Conservation (phyloP, 1,140 invertebrate species). For the Aporrectodea caliginosa region DNA sequence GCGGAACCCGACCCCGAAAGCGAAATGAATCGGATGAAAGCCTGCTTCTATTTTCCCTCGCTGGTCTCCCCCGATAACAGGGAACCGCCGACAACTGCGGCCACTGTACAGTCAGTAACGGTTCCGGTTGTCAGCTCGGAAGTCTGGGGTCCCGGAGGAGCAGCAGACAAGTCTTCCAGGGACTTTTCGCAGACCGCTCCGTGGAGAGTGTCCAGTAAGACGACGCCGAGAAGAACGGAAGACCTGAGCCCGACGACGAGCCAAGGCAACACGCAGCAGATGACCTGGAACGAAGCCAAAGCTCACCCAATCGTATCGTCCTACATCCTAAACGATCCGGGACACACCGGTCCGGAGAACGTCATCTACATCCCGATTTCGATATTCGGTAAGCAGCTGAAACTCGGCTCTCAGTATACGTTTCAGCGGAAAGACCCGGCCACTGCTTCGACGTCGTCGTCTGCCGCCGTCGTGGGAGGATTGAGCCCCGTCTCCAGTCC, state of each 20-base stretch:
- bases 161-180: neutral
- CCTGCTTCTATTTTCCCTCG: neutral
- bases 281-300: too few relatives aligned
- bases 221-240: neutral
- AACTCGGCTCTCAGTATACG: neutral
- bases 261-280: too few relatives aligned
- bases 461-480: neutral
- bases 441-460: too few relatives aligned
- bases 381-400: neutral
- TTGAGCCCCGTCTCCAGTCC: neutral
- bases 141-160: neutral
- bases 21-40: neutral
- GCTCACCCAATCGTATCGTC: too few relatives aligned
- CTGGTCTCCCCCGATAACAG: too few relatives aligned
- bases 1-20: neutral
- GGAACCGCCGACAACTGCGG: too few relatives aligned
- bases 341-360: too few relatives aligned
- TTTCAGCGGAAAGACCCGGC: neutral
- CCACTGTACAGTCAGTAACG: too few relatives aligned
- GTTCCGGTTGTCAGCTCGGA: neutral
- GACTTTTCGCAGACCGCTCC: constrained; percentile 25
- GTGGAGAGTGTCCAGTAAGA: constrained; percentile 4
- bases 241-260: neutral
- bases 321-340: too few relatives aligned
- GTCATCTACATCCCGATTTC: neutral